A percentile compares a stretch with the other conserved stretches of the same genome.
phyloP scores from a whole-genome alignment of 2,113 vertebrate genomes.

The Atractosteus spatula region DNA sequence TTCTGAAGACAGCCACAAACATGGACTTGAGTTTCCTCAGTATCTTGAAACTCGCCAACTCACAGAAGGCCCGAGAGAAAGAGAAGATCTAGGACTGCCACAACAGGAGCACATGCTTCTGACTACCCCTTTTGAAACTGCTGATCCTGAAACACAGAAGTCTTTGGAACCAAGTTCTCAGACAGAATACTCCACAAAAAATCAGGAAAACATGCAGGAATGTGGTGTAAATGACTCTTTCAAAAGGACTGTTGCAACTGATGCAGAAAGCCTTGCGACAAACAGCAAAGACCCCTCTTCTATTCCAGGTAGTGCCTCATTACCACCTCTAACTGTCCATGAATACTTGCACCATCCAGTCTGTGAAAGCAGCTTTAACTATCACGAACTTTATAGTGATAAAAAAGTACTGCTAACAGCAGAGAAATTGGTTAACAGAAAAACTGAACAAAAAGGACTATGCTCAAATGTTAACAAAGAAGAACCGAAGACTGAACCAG shows the following conservation, averaged over 20 bases:
- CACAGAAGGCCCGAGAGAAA: too few species aligned
- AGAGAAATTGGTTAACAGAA: neutral
- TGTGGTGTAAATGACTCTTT: constrained; percentile 33
- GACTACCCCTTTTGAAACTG: too few species aligned
- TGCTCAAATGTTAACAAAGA: neutral
- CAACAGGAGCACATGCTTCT: neutral
- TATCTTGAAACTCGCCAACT: constrained; percentile 19
- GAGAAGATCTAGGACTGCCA: neutral
- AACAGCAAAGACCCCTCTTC: constrained; percentile 21
- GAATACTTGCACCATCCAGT: constrained; percentile 67
- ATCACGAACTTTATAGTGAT: constrained; percentile 45
- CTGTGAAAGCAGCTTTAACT: constrained; percentile 59
- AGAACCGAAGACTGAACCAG: constrained; percentile 6
- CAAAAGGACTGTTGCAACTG: neutral
- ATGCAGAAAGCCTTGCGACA: constrained; percentile 12
- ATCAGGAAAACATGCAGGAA: constrained; percentile 5
- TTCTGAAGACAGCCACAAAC: constrained; percentile 29
- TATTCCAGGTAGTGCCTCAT: constrained; percentile 43
- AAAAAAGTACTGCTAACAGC: constrained; percentile 30
- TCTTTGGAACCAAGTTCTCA: constrained; percentile 1
- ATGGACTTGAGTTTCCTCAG: constrained; percentile 41
- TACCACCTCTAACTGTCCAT: constrained; percentile 64
- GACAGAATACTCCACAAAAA: neutral
- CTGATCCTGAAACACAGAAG: neutral
- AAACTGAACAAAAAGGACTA: neutral